Evolutionary conservation across 2,888 invertebrate species (phyloP).

Genomic region (Orthosia cruda): DNA sequence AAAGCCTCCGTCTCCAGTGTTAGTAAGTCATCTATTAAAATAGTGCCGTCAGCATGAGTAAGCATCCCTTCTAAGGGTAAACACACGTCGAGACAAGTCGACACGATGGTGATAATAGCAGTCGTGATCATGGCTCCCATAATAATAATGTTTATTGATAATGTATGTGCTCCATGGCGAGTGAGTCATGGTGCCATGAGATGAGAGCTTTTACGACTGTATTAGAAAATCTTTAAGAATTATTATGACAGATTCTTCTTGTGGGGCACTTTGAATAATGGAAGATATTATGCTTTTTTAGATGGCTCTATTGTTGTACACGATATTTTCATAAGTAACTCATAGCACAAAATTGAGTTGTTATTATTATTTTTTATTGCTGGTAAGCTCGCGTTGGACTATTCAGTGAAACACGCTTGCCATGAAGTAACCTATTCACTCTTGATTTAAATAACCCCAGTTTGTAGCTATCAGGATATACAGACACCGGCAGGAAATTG

Average conservation of each 20-base stretch:
- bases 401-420: no score
- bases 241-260: slow-evolving; percentile 18
- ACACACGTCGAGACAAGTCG: slow-evolving; percentile 48
- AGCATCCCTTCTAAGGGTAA: slow-evolving; percentile 42
- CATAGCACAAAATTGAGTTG: no score
- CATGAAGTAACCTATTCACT: no score
- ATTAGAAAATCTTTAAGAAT: slow-evolving; percentile 39
- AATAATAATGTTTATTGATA: slow-evolving; percentile 86
- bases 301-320: no score
- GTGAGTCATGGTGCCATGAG: slow-evolving; percentile 76
- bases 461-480: no score
- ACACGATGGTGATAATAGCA: slow-evolving; percentile 68
- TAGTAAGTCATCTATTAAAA: not conserved
- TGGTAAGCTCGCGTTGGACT: no score
- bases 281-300: not conserved
- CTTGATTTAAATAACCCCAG: no score
- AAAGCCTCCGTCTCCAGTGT: not conserved
- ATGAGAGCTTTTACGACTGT: slow-evolving; percentile 49
- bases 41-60: slow-evolving; percentile 48
- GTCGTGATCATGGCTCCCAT: slow-evolving; percentile 70
- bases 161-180: slow-evolving; percentile 76
- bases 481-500: no score
- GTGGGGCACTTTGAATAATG: slow-evolving; percentile 35
- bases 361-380: no score
- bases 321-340: no score